These are phyloP conservation scores for Epinotia demarniana DNA, from an alignment of 2,888 invertebrate genomes.

Conservation along the genomic window DNA sequence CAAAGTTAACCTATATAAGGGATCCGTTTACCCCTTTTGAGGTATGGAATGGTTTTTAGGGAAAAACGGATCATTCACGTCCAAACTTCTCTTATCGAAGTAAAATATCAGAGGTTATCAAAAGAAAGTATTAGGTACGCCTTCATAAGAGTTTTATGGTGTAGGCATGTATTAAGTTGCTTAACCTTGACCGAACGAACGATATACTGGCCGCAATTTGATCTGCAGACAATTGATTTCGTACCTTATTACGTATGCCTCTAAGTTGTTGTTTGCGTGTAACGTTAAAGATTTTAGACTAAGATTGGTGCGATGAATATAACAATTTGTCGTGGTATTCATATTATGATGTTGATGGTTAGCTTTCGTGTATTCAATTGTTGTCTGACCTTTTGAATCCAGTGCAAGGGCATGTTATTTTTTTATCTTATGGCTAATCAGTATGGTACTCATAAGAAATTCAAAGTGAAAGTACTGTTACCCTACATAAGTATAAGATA, in stretches of 20 bases:
- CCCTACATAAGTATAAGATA: too few relatives aligned
- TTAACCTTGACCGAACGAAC: slow-evolving; percentile 16
- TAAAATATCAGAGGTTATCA: neutral
- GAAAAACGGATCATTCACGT: neutral
- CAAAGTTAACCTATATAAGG: too few relatives aligned
- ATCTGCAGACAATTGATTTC: neutral
- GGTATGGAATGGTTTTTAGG: too few relatives aligned
- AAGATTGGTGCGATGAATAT: slow-evolving; percentile 12
- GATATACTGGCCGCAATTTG: slow-evolving; percentile 8
- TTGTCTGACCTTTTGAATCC: slow-evolving; percentile 16
- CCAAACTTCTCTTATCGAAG: neutral
- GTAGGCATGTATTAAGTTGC: neutral
- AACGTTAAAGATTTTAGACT: slow-evolving; percentile 15
- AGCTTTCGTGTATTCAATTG: neutral
- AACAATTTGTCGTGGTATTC: slow-evolving; percentile 13
- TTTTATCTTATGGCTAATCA: too few relatives aligned
- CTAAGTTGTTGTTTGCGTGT: neutral
- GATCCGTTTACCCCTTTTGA: too few relatives aligned
- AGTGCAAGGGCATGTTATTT: neutral
- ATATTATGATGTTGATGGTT: neutral
- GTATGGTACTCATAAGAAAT: neutral
- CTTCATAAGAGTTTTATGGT: neutral
- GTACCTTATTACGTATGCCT: neutral
- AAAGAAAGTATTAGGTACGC: neutral
- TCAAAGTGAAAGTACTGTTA: neutral